Evolutionary conservation across 2,888 invertebrate species (phyloP), one percentile per base, ranked within the genome.

Genomic region (Hylaea fasciaria): DNA sequence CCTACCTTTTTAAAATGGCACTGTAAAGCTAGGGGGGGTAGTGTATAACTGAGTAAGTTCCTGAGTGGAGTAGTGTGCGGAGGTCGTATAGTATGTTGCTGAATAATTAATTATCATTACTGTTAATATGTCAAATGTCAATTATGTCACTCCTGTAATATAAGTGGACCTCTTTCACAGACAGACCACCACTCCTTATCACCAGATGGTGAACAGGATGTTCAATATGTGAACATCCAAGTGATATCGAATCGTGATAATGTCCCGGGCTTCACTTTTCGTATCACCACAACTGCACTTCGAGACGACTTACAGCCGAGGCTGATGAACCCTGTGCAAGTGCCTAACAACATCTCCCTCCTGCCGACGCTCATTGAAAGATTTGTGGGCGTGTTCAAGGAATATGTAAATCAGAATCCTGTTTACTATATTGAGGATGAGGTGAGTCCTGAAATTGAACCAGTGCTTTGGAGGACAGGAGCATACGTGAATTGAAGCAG

Each of bases 341-440:
- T 91, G 4, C 91, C 91, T 0, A 85, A 86, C 0, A 86, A 89
- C 37, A 76, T 91, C 41, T 82, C 84, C 0, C 65, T 91, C 32
- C 94, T 96, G 78, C 96, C 96, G 69, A 95, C 96, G 0, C 89
- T 97, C 2, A 93, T 96, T 53, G 98, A 98, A 76, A 94, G 96
- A 77, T 98, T 98, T 83, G 93, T 98, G 22, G 95, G 95, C 53
- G 96, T 96, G 0, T 98, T 98, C 82, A 95, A 94, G 73, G 94
- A 96, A 39, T 95, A 96, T 73, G 94, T 97, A 1, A 86, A 93
- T 0, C 92, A 93, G 67, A 97, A 97, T 89, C 95, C 95, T 0
- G 83, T 91, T 8, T 95, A 95, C 76, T 86, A 91, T 71, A 87
- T 91, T 56, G 81, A 91, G 64, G n/a, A n/a, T n/a, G 89, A 94